phyloP scores from a whole-genome alignment of 2,113 vertebrate species.

The Stegostoma tigrinum region DNA sequence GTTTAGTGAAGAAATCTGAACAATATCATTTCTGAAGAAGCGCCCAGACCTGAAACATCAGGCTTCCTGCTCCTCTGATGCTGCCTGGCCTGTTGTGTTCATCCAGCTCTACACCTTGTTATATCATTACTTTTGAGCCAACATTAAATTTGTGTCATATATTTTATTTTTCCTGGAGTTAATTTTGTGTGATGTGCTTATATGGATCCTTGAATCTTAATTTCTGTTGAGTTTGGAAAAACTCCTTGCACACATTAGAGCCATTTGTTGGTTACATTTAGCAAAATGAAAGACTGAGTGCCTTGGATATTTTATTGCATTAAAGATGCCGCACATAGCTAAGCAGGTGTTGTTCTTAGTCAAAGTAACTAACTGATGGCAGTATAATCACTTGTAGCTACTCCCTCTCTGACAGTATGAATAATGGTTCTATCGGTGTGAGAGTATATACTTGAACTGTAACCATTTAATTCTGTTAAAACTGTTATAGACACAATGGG shows the following conservation, averaged over 20 bases:
- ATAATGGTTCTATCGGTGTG: too few species aligned
- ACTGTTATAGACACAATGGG: too few species aligned
- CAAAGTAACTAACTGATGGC: background rate
- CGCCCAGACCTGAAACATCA: too few species aligned
- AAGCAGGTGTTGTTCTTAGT: background rate
- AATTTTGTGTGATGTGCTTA: background rate
- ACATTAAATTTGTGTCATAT: background rate
- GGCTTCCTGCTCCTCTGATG: too few species aligned
- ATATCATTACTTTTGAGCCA: background rate
- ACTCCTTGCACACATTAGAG: background rate
- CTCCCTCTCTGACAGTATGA: too few species aligned
- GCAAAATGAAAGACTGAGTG: background rate
- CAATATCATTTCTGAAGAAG: too few species aligned
- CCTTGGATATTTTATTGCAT: too few species aligned
- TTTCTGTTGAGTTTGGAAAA: background rate
- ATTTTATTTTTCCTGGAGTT: background rate
- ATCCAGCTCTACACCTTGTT: background rate
- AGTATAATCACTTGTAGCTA: background rate
- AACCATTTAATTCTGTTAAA: too few species aligned
- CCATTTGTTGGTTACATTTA: background rate
- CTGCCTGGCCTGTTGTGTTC: too few species aligned
- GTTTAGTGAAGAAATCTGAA: too few species aligned
- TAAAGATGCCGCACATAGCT: too few species aligned
- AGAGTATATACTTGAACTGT: too few species aligned
- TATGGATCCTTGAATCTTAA: background rate